Base-by-base conservation (phyloP, 35 echinoderm and acorn worm genomes). In the Ptychodera flava region DNA sequence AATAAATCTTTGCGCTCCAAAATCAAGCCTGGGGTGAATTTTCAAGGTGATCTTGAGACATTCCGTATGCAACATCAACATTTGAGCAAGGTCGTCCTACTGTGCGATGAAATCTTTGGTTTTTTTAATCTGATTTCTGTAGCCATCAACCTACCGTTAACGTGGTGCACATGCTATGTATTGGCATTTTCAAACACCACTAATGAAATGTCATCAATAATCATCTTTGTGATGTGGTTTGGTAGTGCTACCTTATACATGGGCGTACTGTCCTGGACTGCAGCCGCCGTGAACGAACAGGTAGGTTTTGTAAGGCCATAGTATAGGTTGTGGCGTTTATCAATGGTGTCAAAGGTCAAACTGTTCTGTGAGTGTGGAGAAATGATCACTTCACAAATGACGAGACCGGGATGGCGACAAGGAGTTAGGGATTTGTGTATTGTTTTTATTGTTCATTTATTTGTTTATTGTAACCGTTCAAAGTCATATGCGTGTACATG, bases 271-370 rank as follows among this genome's bases (percentile, higher is more conserved):
- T 35, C 82, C 0, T 83, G 82, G 82, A 36, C 37, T 83, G 34
- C 82, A 16, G 82, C 82, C 28, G 82, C 37, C 2, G 37, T 36
- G 35, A 33, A 83, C 35, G 82, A 83, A 28, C 32, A 83, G 35
- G 82, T 83, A 83, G 1, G 82, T 82, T 22, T 22, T 33, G 34
- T 30, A 33, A 1, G 1, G 0, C 80, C 1, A 32, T 2, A 32
- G 78, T 30, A 32, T 12, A 32, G 10, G 2, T 15, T n/a, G 30
- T 29, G 28, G 12, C 1, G 30, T 80, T 6, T 80, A 80, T 15
- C n/a, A 32, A 30, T 30, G n/a, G 1, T 30, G n/a, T 80, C 12
- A 1, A 29, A 80, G 1, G 30, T 30, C 10, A 30, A 80, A 32
- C 2, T 2, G 31, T 12, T 80, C 12, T 30, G n/a, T 30, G 31